Conservation (phyloP, 1,140 invertebrate species). For the Drosophila oshimai region DNA sequence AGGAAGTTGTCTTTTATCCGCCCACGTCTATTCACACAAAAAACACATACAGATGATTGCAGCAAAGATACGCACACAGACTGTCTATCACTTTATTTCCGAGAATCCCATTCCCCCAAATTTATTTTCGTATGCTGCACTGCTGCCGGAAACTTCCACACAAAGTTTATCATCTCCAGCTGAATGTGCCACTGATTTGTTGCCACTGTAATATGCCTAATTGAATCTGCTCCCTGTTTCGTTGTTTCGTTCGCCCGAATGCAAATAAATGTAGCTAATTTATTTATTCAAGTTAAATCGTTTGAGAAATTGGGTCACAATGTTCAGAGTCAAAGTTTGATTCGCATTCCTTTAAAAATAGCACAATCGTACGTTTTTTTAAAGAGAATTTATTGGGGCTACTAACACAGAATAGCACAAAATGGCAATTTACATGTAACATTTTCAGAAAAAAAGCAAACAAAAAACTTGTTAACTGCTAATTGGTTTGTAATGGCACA, state of each 20-base stretch:
- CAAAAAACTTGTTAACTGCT: slow-evolving; percentile 24
- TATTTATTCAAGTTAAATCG: slow-evolving; percentile 54
- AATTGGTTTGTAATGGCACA: slow-evolving; percentile 40
- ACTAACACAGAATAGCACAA: not conserved
- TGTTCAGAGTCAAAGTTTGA: slow-evolving; percentile 3
- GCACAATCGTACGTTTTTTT: not conserved
- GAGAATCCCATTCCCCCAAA: slow-evolving; percentile 10
- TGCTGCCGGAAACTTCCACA: slow-evolving; percentile 27
- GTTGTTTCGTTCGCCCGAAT: not conserved
- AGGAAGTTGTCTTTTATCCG: slow-evolving; percentile 65
- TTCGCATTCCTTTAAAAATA: slow-evolving; percentile 18
- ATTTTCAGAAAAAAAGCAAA: slow-evolving; percentile 1
- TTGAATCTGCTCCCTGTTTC: slow-evolving; percentile 45
- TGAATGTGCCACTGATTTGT: slow-evolving; percentile 52
- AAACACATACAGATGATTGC: slow-evolving; percentile 28
- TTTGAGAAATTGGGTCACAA: slow-evolving; percentile 48
- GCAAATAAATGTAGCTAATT: slow-evolving; percentile 48
- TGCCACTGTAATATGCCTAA: slow-evolving; percentile 42
- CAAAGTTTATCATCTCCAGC: slow-evolving; percentile 35
- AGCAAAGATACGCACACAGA: slow-evolving; percentile 21
- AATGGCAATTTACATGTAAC: slow-evolving; percentile 14
- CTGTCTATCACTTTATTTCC: slow-evolving; percentile 23
- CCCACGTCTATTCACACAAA: slow-evolving; percentile 8
- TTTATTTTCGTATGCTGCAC: slow-evolving; percentile 26
- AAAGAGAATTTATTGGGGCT: not conserved